These are phyloP conservation scores for Oenanthe oenanthe DNA, from an alignment of 2,113 vertebrate species.

Conservation along the genomic window DNA sequence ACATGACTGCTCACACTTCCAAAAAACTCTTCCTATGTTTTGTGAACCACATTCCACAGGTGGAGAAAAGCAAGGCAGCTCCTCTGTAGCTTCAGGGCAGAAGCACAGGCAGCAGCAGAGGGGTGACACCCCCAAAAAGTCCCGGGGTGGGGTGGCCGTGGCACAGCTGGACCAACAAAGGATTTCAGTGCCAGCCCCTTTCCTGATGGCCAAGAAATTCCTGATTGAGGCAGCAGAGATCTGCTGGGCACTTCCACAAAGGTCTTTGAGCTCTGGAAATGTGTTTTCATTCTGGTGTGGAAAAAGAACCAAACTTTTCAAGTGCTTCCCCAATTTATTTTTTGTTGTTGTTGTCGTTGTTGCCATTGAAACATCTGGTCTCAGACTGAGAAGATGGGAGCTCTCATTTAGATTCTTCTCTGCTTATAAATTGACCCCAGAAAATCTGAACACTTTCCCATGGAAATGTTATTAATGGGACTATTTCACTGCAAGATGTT, in stretches of 20 bases:
- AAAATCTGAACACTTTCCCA: constrained; percentile 54
- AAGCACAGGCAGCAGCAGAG: neutral
- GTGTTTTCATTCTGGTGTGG: neutral
- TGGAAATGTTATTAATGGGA: constrained; percentile 47
- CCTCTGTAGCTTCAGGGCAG: neutral
- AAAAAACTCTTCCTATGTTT: neutral
- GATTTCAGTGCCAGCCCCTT: rapidly evolving
- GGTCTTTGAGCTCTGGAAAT: neutral
- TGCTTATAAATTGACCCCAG: constrained; percentile 53
- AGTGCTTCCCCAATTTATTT: rapidly evolving
- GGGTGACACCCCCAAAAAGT: neutral
- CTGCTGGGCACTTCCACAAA: neutral
- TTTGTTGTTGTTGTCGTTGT: neutral
- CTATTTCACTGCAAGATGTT: neutral
- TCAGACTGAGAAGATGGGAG: neutral
- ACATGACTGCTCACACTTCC: neutral
- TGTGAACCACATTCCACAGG: neutral
- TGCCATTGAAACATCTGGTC: constrained; percentile 53
- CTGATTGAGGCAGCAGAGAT: neutral
- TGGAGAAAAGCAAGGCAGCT: neutral
- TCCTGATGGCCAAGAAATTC: rapidly evolving
- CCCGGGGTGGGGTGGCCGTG: neutral
- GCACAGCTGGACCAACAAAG: neutral
- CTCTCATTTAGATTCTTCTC: neutral
- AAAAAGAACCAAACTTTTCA: constrained; percentile 16